These are phyloP conservation scores for Nothocercus nigrocapillus DNA, from an alignment of 2,113 vertebrate species.

Conservation along the genomic window DNA sequence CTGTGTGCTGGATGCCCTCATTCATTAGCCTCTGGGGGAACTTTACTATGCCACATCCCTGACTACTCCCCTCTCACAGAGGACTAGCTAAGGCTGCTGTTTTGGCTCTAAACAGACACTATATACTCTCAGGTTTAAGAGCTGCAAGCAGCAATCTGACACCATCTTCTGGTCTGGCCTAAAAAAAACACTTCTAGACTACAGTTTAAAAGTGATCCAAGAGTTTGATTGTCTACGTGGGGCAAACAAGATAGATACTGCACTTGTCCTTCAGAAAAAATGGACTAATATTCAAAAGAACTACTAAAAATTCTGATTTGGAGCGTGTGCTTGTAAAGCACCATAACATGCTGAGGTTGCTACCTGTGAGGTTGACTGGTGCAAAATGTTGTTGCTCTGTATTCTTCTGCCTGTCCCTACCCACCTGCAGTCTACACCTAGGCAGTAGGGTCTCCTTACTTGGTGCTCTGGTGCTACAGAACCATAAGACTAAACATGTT, in stretches of 20 bases:
- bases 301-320: not conserved
- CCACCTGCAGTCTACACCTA: accelerated
- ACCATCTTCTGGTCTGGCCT: not conserved
- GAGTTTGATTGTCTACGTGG: not conserved
- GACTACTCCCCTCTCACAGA: not conserved
- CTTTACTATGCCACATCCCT: not conserved
- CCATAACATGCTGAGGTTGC: accelerated
- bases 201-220: not conserved
- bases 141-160: not conserved
- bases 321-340: not conserved
- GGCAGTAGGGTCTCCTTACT: not conserved
- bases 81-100: not conserved
- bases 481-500: not conserved
- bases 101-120: not conserved
- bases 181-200: not conserved
- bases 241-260: not conserved
- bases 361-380: not conserved
- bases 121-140: not conserved
- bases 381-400: not conserved
- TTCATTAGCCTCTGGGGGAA: slow-evolving; percentile 30
- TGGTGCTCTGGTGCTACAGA: not conserved
- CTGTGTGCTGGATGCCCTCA: not conserved
- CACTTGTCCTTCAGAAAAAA: not conserved
- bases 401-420: not conserved
- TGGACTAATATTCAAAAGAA: not conserved